A percentile compares a stretch with the other conserved stretches of the same genome.
Conservation (phyloP, 2,797 vertebrate genomes). For the Acanthurus tractus region DNA sequence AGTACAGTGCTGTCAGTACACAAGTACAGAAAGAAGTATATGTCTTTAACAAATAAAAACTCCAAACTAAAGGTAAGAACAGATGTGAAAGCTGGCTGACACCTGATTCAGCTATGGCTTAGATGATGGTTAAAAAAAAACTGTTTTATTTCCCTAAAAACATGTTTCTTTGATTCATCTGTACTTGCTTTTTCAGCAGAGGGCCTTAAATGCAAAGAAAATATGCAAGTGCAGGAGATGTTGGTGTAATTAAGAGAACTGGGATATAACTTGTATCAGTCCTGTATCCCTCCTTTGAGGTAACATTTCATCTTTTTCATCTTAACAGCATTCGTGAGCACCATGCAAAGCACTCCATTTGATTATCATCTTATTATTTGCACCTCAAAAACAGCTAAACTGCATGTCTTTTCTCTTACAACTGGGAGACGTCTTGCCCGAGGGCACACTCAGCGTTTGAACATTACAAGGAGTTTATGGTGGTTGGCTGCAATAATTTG, state of each 20-base stretch:
- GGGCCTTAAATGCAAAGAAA: neutral
- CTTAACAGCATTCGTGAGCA: neutral
- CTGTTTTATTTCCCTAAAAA: neutral
- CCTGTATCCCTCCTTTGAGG: neutral
- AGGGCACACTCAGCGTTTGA: neutral
- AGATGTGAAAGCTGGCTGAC: neutral
- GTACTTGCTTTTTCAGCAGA: neutral
- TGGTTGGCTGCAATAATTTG: neutral
- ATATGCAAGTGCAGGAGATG: neutral
- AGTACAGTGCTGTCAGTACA: neutral
- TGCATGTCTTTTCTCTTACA: neutral
- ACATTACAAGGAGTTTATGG: constrained; percentile 4
- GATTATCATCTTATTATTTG: neutral
- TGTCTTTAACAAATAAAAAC: neutral
- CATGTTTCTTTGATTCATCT: neutral
- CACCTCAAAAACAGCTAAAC: constrained; percentile 1
- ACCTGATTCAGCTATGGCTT: neutral
- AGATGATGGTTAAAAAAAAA: neutral
- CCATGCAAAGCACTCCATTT: neutral
- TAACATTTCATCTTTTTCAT: neutral
- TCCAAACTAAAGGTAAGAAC: neutral
- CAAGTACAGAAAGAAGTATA: neutral
- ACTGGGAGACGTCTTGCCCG: neutral
- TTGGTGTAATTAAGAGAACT: neutral
- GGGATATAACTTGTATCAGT: neutral